Conservation (phyloP, 2,797 vertebrate species). For the Crenuchus spilurus region DNA sequence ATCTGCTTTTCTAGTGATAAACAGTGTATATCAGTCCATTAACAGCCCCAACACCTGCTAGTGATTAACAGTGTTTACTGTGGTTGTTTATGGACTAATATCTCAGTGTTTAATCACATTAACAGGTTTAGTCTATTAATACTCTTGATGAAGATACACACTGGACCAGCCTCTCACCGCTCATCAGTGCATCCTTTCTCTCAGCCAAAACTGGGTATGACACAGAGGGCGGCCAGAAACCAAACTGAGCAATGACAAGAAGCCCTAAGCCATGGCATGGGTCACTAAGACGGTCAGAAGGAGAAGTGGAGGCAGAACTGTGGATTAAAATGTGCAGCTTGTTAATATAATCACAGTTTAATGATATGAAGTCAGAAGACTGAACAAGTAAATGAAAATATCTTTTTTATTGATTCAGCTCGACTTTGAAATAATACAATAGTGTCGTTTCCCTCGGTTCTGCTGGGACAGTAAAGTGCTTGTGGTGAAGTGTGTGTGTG, state of each 20-base stretch:
- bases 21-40: too few species aligned
- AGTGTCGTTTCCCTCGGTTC: slow-evolving; percentile 42
- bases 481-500: slow-evolving; percentile 48
- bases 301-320: not conserved
- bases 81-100: too few species aligned
- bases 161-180: not conserved
- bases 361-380: not conserved
- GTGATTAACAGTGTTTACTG: too few species aligned
- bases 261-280: not conserved
- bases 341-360: too few species aligned
- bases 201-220: not conserved
- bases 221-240: not conserved
- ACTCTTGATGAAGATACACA: too few species aligned
- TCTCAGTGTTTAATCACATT: too few species aligned
- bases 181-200: not conserved
- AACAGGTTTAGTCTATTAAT: too few species aligned
- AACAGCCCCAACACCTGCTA: too few species aligned
- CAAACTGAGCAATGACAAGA: not conserved
- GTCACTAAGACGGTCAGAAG: not conserved
- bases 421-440: slow-evolving; percentile 52
- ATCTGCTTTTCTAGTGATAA: too few species aligned
- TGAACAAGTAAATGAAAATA: slow-evolving; percentile 65
- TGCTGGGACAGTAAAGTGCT: slow-evolving; percentile 63
- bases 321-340: too few species aligned
- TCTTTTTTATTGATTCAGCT: slow-evolving; percentile 64